These are phyloP conservation scores for Sicus ferrugineus DNA, from an alignment of 2,888 invertebrate species.

Conservation along the genomic window DNA sequence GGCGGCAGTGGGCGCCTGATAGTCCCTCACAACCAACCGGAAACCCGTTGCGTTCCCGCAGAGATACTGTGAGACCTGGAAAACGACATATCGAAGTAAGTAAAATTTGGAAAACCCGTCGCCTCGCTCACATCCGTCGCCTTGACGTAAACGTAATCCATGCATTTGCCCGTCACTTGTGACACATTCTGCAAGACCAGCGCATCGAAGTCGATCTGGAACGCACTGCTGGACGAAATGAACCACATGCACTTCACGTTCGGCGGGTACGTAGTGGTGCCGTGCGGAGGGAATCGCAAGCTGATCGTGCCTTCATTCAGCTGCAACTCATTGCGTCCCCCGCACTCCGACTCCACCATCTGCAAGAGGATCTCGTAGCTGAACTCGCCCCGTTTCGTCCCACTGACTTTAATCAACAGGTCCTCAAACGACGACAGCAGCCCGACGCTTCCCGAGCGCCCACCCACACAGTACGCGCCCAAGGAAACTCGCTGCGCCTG, in stretches of 20 bases:
- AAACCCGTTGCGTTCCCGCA: constrained; percentile 44
- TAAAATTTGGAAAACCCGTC: background rate
- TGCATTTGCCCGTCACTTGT: constrained; percentile 54
- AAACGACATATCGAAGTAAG: background rate
- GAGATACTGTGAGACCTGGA: constrained; percentile 33
- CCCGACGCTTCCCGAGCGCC: constrained; percentile 47
- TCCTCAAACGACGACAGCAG: constrained; percentile 49
- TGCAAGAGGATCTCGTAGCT: constrained; percentile 72
- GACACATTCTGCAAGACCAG: constrained; percentile 66
- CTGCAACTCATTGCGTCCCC: constrained; percentile 60
- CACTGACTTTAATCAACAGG: constrained; percentile 71
- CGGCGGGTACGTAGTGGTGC: constrained; percentile 63
- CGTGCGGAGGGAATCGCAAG: constrained; percentile 41
- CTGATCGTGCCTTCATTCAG: constrained; percentile 59
- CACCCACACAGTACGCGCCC: constrained; percentile 71
- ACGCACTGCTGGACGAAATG: constrained; percentile 52
- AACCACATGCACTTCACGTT: constrained; percentile 70
- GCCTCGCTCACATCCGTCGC: constrained; percentile 42
- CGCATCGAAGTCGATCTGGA: constrained; percentile 67
- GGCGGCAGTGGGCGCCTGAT: constrained; percentile 29
- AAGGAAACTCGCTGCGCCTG: constrained; percentile 67
- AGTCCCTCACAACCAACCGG: constrained; percentile 7
- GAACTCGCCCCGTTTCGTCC: constrained; percentile 66
- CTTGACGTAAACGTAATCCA: constrained; percentile 51
- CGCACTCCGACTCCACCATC: constrained; percentile 69